Evolutionary conservation across 2,888 invertebrate species (phyloP).

Genomic region (Pimpla rufipes): DNA sequence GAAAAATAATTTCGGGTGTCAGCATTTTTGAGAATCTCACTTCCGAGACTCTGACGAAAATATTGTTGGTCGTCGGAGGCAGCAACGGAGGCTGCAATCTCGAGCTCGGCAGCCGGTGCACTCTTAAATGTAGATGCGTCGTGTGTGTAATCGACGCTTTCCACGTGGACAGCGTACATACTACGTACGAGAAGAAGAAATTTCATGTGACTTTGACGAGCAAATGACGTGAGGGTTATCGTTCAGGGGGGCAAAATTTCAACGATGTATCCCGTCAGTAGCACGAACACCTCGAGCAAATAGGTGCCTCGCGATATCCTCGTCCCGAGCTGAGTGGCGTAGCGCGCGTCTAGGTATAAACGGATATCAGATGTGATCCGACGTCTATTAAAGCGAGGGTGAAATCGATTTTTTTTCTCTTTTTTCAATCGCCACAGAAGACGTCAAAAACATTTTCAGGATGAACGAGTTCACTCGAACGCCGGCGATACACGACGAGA

Average conservation of each 20-base stretch:
- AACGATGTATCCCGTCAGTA: slow-evolving; percentile 49
- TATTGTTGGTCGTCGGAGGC: background rate
- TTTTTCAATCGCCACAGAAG: background rate
- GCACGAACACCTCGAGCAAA: slow-evolving; percentile 10
- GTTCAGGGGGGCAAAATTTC: slow-evolving; percentile 29
- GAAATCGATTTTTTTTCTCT: background rate
- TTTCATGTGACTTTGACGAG: slow-evolving; percentile 1
- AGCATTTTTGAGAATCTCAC: background rate
- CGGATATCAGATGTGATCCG: background rate
- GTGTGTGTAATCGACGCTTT: background rate
- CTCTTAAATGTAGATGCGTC: background rate
- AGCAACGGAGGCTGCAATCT: background rate
- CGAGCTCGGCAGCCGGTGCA: background rate
- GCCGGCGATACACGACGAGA: background rate
- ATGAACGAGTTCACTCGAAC: slow-evolving; percentile 1
- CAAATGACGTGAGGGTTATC: slow-evolving; percentile 37
- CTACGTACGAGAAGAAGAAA: background rate
- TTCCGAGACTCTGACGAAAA: background rate
- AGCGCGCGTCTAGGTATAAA: background rate
- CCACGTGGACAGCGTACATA: background rate
- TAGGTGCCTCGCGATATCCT: background rate
- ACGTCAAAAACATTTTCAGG: slow-evolving; percentile 15
- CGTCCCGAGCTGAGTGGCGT: background rate
- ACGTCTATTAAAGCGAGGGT: background rate
- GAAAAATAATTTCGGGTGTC: background rate